Percentiles rank a stretch among this genome's conserved stretches.
phyloP scores from a whole-genome alignment of 2,797 vertebrate species.

The Manis javanica region DNA sequence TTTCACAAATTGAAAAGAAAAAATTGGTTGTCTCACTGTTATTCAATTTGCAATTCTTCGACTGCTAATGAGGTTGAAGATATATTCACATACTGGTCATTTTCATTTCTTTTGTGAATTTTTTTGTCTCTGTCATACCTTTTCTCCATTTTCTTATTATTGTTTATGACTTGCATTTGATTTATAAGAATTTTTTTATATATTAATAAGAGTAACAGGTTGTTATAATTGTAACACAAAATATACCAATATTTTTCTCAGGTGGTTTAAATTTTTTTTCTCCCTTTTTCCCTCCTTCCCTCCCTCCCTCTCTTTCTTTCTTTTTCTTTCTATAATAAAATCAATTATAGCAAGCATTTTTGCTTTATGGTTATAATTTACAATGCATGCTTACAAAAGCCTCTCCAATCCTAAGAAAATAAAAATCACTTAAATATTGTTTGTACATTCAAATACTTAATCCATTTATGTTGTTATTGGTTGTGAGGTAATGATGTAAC shows the following conservation, averaged over 20 bases:
- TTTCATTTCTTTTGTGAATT: background rate
- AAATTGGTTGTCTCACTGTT: background rate
- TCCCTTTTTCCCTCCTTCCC: background rate
- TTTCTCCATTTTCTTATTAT: background rate
- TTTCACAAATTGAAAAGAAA: background rate
- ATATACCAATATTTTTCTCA: background rate
- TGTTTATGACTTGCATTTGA: background rate
- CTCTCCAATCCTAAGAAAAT: background rate
- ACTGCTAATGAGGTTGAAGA: background rate
- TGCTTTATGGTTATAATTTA: background rate
- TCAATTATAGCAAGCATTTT: background rate
- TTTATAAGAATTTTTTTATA: background rate
- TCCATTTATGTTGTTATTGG: background rate
- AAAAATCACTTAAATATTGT: slow-evolving; percentile 11
- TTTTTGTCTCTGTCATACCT: background rate
- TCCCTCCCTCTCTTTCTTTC: too few species aligned
- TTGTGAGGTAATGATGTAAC: background rate
- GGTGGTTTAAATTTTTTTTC: background rate
- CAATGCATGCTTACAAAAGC: background rate
- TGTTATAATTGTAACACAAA: background rate
- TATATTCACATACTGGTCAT: background rate
- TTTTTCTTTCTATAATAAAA: background rate
- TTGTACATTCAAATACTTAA: background rate
- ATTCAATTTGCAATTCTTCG: slow-evolving; percentile 27
- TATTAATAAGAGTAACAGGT: background rate